Conservation (phyloP, 37 sponge, comb jelly and placozoan species). For the Crambe crambe region DNA sequence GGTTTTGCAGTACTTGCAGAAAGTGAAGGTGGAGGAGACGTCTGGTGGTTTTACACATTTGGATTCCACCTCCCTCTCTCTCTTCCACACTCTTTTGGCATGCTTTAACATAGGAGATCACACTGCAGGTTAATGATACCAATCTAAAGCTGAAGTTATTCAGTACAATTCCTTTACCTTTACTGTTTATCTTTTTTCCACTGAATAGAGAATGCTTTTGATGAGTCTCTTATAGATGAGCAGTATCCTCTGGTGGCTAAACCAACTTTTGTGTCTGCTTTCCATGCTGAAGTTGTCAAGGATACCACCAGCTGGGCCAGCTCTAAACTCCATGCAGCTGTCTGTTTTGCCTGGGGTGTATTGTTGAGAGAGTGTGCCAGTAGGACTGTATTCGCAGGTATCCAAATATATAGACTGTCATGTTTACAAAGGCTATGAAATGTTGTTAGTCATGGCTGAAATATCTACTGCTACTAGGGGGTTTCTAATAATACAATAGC, state of each 20-base stretch:
- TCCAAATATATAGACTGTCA: no score
- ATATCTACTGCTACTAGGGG: no score
- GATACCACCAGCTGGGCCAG: slow-evolving; percentile 45
- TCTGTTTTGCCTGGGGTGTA: slow-evolving; percentile 81
- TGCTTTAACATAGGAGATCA: slow-evolving; percentile 79
- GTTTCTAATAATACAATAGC: no score
- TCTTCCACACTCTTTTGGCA: slow-evolving; percentile 80
- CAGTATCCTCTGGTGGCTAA: slow-evolving; percentile 60
- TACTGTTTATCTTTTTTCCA: neutral
- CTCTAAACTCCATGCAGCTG: slow-evolving; percentile 63
- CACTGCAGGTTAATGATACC: slow-evolving; percentile 23
- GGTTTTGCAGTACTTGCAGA: slow-evolving; percentile 51
- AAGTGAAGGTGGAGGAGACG: slow-evolving; percentile 1
- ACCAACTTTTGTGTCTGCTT: slow-evolving; percentile 42
- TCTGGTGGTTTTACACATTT: slow-evolving; percentile 24
- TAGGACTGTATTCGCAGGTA: slow-evolving; percentile 54
- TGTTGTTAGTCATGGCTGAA: no score
- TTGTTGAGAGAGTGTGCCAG: slow-evolving; percentile 75
- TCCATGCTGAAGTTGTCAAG: slow-evolving; percentile 62
- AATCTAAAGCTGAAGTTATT: neutral
- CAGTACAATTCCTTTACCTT: neutral
- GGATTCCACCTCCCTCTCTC: slow-evolving; percentile 60
- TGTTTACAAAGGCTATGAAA: no score
- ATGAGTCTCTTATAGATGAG: slow-evolving; percentile 57
- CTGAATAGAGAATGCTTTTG: slow-evolving; percentile 11